Percentiles rank a stretch among this genome's conserved stretches.
Evolutionary conservation across 2,113 vertebrate genomes (phyloP).

Genomic region (Gnathonemus echidnorhynchus): DNA sequence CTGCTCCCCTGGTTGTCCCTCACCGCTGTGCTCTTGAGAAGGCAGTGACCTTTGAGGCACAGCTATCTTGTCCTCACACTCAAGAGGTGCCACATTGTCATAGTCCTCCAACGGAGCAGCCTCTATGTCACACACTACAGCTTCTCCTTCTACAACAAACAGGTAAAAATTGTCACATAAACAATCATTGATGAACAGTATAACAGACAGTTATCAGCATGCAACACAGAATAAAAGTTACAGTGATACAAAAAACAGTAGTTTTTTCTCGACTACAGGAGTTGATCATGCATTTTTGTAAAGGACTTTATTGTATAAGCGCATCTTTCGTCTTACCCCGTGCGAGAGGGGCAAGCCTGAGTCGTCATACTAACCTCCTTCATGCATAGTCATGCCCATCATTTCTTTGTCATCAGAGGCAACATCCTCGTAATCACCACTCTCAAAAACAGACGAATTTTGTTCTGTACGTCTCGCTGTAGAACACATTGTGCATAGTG

Average conservation of each 20-base stretch:
- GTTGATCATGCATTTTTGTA: neutral
- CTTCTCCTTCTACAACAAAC: neutral
- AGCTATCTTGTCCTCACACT: neutral
- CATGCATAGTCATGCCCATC: neutral
- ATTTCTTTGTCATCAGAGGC: slow-evolving; percentile 13
- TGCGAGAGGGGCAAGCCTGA: neutral
- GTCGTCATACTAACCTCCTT: neutral
- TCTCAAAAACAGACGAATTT: slow-evolving; percentile 29
- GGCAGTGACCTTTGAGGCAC: neutral
- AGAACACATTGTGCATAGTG: neutral
- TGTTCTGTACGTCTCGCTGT: slow-evolving; percentile 15
- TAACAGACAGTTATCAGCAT: neutral
- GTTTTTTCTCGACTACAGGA: neutral
- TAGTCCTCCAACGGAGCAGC: slow-evolving; percentile 32
- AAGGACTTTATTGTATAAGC: neutral
- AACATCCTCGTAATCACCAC: slow-evolving; percentile 40
- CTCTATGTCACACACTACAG: slow-evolving; percentile 34
- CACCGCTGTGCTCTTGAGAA: neutral
- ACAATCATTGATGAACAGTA: neutral
- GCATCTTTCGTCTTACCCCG: neutral
- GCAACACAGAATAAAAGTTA: neutral
- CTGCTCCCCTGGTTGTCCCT: neutral
- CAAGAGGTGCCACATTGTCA: slow-evolving; percentile 38
- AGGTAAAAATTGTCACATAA: neutral
- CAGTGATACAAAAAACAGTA: neutral